Evolutionary conservation across 2,888 invertebrate genomes (phyloP).

Genomic region (Phortica okadai): DNA sequence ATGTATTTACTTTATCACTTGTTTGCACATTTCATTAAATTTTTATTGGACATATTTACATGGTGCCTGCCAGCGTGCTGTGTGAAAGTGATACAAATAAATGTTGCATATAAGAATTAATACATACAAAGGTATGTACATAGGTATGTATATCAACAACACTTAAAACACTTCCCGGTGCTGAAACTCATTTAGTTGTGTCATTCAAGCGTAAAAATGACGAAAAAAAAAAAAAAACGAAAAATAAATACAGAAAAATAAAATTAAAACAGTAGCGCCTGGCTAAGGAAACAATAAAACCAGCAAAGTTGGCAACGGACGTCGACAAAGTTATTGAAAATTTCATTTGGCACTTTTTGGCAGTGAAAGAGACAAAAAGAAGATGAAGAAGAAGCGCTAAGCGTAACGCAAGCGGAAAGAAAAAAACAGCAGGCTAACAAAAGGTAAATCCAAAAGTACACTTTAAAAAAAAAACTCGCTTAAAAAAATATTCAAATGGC

Average conservation of each 20-base stretch:
- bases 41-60: neutral
- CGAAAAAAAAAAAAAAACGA: neutral
- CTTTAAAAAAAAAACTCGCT: neutral
- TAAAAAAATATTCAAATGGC: neutral
- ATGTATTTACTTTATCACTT: constrained; percentile 12
- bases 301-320: neutral
- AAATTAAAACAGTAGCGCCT: neutral
- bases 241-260: neutral
- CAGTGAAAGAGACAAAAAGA: constrained; percentile 3
- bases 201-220: too few relatives aligned
- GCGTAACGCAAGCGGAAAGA: neutral
- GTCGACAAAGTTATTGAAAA: constrained; percentile 25
- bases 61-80: neutral
- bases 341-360: constrained; percentile 22
- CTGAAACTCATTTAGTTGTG: too few relatives aligned
- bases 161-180: too few relatives aligned
- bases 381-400: neutral
- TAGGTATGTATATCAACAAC: too few relatives aligned
- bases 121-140: too few relatives aligned
- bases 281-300: neutral
- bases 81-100: neutral
- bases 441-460: neutral
- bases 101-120: neutral
- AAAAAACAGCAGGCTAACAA: neutral
- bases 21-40: neutral